Percentiles rank a stretch among this genome's conserved stretches.
Conservation (phyloP, 2,888 invertebrate genomes). For the Drosophila robusta region DNA sequence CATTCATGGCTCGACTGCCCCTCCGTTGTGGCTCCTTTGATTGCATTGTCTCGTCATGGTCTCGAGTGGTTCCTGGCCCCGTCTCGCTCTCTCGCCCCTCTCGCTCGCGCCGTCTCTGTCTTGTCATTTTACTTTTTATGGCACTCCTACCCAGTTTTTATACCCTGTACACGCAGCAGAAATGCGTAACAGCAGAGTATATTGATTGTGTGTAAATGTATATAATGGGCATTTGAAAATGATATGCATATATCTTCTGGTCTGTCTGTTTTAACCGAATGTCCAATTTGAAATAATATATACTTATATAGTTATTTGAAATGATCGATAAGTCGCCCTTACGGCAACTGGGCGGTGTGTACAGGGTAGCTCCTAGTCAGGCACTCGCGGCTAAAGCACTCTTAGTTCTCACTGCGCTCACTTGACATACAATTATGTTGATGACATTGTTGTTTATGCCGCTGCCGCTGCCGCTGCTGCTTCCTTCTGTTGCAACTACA, state of each 20-base stretch:
- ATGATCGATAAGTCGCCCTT: too few relatives aligned
- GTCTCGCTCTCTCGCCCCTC: neutral
- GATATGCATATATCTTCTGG: too few relatives aligned
- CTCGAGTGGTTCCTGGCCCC: slow-evolving; percentile 70
- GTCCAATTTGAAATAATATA: too few relatives aligned
- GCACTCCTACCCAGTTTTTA: slow-evolving; percentile 34
- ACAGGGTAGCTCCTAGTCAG: neutral
- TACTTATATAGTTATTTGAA: too few relatives aligned
- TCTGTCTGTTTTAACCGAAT: too few relatives aligned
- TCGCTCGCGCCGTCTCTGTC: slow-evolving; percentile 29
- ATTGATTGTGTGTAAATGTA: neutral
- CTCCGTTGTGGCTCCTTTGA: slow-evolving; percentile 69
- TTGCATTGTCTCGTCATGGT: slow-evolving; percentile 82
- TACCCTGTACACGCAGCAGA: neutral
- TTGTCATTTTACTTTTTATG: slow-evolving; percentile 62
- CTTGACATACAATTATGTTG: slow-evolving; percentile 81
- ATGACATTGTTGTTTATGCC: slow-evolving; percentile 80
- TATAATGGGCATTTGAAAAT: too few relatives aligned
- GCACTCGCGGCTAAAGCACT: neutral
- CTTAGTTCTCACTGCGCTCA: slow-evolving; percentile 62
- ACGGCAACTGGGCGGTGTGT: neutral
- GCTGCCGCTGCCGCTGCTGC: slow-evolving; percentile 19
- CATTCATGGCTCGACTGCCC: slow-evolving; percentile 61
- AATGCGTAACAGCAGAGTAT: neutral
- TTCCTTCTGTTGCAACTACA: slow-evolving; percentile 8